These are phyloP conservation scores for Strigops habroptila DNA, from an alignment of 2,113 vertebrate genomes.

Conservation along the genomic window DNA sequence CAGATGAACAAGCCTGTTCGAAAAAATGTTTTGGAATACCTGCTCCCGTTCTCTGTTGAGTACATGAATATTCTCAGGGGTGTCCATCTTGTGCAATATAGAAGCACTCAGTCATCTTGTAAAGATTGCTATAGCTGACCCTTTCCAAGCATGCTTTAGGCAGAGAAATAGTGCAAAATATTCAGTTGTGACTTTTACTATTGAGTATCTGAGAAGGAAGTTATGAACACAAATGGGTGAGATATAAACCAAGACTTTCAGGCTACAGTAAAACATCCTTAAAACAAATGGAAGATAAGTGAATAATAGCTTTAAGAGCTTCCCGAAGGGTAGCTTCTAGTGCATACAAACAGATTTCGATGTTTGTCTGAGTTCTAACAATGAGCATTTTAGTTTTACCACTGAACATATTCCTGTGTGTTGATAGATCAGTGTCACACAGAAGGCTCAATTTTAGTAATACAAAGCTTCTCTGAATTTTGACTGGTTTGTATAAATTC, in stretches of 20 bases:
- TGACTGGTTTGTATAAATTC: not conserved
- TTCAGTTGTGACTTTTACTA: not conserved
- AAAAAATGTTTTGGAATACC: not conserved
- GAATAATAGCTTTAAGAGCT: not conserved
- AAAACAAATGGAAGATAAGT: not conserved
- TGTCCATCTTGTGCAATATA: not conserved
- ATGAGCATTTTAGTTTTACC: not conserved
- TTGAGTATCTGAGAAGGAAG: not conserved
- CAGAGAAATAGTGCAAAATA: not conserved
- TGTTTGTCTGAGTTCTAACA: not conserved
- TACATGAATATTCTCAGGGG: not conserved
- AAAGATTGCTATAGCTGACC: not conserved
- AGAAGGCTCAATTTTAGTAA: not conserved
- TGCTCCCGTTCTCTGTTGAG: not conserved
- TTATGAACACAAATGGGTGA: not conserved
- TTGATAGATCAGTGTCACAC: not conserved
- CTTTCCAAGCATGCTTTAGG: accelerated
- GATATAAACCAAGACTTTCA: not conserved
- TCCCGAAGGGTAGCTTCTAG: not conserved
- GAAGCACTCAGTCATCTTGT: not conserved
- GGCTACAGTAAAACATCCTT: not conserved
- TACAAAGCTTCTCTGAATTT: not conserved
- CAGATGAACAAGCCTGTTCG: not conserved
- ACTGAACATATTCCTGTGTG: not conserved
- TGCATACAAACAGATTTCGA: not conserved